These are phyloP conservation scores for Pocillopora damicornis DNA, from an alignment of 64 coral and sea anemone genomes.

Conservation along the genomic window DNA sequence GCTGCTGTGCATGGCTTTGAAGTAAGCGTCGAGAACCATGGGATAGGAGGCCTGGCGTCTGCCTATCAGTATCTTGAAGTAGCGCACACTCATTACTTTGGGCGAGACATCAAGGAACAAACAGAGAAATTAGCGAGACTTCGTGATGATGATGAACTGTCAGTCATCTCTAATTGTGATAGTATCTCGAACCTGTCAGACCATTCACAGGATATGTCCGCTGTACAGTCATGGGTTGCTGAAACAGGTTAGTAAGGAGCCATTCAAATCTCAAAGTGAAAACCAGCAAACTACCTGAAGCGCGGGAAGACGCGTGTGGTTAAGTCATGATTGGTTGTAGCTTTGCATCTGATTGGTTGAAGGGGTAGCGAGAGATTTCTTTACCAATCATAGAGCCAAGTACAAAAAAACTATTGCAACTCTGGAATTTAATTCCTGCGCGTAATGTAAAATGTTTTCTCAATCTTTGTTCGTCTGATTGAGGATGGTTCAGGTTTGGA, in stretches of 20 bases:
- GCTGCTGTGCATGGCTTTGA: conserved; percentile 72
- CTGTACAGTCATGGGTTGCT: conserved; percentile 13
- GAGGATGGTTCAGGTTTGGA: too few species aligned
- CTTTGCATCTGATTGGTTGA: too few species aligned
- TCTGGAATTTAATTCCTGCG: too few species aligned
- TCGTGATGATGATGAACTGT: conserved; percentile 71
- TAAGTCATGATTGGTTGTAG: too few species aligned
- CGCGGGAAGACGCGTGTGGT: too few species aligned
- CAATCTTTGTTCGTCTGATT: too few species aligned
- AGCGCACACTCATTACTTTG: conserved; percentile 86
- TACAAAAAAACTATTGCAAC: too few species aligned
- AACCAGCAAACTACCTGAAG: too few species aligned
- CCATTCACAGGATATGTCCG: conserved; percentile 27
- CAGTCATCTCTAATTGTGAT: conserved; percentile 67
- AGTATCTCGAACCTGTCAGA: conserved; percentile 86
- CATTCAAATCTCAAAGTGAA: background rate
- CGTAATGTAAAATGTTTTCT: too few species aligned
- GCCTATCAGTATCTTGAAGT: conserved; percentile 93
- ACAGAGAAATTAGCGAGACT: background rate
- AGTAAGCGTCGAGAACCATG: conserved; percentile 65
- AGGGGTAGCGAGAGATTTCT: too few species aligned
- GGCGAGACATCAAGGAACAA: conserved; percentile 75
- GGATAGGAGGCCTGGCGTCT: conserved; percentile 72
- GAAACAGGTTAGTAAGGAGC: conserved; percentile 24
- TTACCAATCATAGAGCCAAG: too few species aligned